A percentile compares a stretch with the other conserved stretches of the same genome.
Evolutionary conservation across 23 tunicate genomes (phyloP).

Genomic region (Trididemnum nubilum): DNA sequence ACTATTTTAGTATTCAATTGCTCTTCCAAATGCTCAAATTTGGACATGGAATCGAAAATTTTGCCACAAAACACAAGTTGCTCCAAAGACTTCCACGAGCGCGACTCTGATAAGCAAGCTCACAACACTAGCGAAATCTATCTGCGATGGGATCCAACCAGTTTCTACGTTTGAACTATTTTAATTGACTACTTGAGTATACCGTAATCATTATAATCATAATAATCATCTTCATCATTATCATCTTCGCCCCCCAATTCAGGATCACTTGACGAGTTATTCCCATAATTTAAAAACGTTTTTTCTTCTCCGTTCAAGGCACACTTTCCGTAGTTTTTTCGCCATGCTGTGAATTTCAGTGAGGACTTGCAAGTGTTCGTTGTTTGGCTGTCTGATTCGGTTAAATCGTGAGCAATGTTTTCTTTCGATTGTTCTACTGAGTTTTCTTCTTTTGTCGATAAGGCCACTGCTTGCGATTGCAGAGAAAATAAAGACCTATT

Average conservation of each 20-base stretch:
- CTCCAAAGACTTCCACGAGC: too few relatives aligned
- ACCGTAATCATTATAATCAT: too few relatives aligned
- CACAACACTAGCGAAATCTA: too few relatives aligned
- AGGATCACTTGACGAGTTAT: not conserved
- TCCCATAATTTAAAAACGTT: not conserved
- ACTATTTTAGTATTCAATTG: too few relatives aligned
- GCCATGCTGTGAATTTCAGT: not conserved
- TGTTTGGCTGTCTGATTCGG: not conserved
- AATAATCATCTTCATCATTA: not conserved
- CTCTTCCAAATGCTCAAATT: too few relatives aligned
- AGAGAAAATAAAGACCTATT: not conserved
- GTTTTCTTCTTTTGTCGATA: not conserved
- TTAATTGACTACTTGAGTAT: too few relatives aligned
- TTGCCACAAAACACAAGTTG: too few relatives aligned
- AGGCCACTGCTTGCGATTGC: not conserved
- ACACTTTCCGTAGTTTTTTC: conserved; percentile 1
- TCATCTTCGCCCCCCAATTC: not conserved
- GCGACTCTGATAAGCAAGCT: too few relatives aligned
- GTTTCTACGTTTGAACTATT: too few relatives aligned
- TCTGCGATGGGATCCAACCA: too few relatives aligned
- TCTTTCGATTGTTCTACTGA: not conserved
- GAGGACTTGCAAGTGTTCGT: not conserved
- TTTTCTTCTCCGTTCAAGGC: not conserved
- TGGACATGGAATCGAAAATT: too few relatives aligned
- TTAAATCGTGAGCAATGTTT: too few relatives aligned